Evolutionary conservation across 1,140 invertebrate species (phyloP).

Genomic region (Rhagoletis zephyria): DNA sequence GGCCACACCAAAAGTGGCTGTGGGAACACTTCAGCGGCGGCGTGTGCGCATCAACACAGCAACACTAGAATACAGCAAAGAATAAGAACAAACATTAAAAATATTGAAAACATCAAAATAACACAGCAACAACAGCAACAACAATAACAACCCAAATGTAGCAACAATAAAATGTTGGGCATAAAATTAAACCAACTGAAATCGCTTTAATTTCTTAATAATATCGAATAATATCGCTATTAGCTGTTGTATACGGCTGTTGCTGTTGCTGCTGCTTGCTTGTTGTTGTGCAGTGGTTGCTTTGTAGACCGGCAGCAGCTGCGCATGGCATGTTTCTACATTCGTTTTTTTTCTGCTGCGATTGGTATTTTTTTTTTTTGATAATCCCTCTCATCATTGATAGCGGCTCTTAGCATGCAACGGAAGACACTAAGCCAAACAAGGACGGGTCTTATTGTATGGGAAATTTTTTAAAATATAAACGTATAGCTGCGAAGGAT

Average conservation of each 20-base stretch:
- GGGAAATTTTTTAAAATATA: no score
- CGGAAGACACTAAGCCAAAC: no score
- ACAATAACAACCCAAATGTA: not conserved
- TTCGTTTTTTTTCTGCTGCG: not conserved
- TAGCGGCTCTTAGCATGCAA: not conserved
- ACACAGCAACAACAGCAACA: not conserved
- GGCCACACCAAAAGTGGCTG: slow-evolving; percentile 46
- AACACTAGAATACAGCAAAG: not conserved
- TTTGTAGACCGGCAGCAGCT: slow-evolving; percentile 8
- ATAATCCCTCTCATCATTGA: slow-evolving; percentile 36
- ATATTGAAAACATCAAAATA: slow-evolving; percentile 2
- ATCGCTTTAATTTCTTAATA: slow-evolving; percentile 50
- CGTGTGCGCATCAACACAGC: slow-evolving; percentile 42
- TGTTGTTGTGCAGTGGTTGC: not conserved
- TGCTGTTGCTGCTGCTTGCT: not conserved
- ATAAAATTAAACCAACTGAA: slow-evolving; percentile 39
- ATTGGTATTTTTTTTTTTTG: not conserved
- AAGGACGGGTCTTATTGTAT: no score
- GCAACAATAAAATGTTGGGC: slow-evolving; percentile 42
- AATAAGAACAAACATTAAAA: not conserved
- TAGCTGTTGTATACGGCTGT: not conserved
- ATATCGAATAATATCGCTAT: slow-evolving; percentile 52
- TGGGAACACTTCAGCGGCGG: slow-evolving; percentile 41
- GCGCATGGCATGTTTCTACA: slow-evolving; percentile 34
- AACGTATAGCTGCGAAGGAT: no score